Conservation (phyloP, 2,888 invertebrate species). For the Calameuta filiformis region DNA sequence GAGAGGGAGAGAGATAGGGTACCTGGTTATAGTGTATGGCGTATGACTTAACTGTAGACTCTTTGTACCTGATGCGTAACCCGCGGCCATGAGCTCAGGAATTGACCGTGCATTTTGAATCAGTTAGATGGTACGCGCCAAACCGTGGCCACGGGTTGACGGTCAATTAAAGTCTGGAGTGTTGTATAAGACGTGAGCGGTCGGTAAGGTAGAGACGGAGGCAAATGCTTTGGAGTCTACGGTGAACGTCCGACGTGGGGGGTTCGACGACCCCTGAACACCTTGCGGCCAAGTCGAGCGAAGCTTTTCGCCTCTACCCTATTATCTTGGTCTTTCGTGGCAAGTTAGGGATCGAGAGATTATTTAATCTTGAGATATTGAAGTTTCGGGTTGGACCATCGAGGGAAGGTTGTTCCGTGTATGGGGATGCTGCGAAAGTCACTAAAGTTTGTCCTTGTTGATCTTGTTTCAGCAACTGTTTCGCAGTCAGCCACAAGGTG, state of each 20-base stretch:
- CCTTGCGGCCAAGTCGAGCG: constrained; percentile 23
- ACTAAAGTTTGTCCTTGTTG: too few relatives aligned
- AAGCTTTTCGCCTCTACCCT: neutral
- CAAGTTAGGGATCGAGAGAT: too few relatives aligned
- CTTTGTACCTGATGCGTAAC: too few relatives aligned
- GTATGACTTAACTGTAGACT: too few relatives aligned
- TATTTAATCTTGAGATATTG: constrained; percentile 2
- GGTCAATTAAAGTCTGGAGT: neutral
- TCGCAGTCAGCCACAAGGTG: constrained; percentile 81
- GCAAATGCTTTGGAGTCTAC: neutral
- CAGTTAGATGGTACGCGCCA: neutral
- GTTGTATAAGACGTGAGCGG: neutral
- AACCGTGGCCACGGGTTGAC: neutral
- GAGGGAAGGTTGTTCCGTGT: too few relatives aligned
- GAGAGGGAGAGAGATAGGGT: too few relatives aligned
- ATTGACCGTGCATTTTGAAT: too few relatives aligned
- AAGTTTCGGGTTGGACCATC: too few relatives aligned
- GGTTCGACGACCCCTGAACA: constrained; percentile 55
- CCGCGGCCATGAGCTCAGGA: too few relatives aligned
- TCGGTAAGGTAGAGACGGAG: neutral
- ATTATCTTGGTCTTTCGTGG: too few relatives aligned
- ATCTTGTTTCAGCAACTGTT: constrained; percentile 82
- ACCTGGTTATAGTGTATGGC: too few relatives aligned
- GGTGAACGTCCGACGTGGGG: constrained; percentile 14
- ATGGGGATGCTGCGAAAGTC: too few relatives aligned